Evolutionary conservation across 2,888 invertebrate genomes (phyloP).

Genomic region (Hyppa rectilinea): DNA sequence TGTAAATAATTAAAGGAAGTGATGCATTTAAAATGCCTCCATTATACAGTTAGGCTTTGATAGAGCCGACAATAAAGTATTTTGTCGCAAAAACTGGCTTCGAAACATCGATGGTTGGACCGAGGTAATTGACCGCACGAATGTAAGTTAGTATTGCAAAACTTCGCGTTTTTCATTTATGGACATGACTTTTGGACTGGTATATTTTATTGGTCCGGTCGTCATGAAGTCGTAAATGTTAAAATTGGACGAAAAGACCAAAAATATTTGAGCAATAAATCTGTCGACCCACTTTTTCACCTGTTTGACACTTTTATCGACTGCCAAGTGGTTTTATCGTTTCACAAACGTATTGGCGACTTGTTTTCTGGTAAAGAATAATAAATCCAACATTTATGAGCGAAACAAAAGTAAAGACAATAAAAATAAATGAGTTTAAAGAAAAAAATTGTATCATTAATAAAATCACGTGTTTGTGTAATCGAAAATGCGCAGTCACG

Average conservation of each 20-base stretch:
- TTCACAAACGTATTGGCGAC: constrained; percentile 6
- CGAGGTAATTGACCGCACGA: constrained; percentile 55
- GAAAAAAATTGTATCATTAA: background rate
- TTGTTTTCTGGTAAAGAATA: constrained; percentile 2
- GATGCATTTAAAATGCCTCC: constrained; percentile 23
- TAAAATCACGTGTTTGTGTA: background rate
- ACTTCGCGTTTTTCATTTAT: constrained; percentile 53
- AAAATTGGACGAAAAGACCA: constrained; percentile 28
- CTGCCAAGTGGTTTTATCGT: constrained; percentile 33
- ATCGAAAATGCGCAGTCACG: constrained; percentile 38
- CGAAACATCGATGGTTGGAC: constrained; percentile 36
- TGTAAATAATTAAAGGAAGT: constrained; percentile 28
- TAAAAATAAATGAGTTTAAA: constrained; percentile 1
- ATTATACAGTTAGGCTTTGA: constrained; percentile 12
- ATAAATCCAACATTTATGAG: constrained; percentile 6
- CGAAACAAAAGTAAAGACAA: background rate
- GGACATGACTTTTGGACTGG: constrained; percentile 39
- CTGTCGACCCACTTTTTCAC: constrained; percentile 41
- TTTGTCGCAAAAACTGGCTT: constrained; percentile 59
- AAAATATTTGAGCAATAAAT: constrained; percentile 25
- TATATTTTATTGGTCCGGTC: constrained; percentile 23
- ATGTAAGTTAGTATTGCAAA: constrained; percentile 52
- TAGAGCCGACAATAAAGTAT: constrained; percentile 36
- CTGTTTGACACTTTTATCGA: constrained; percentile 42
- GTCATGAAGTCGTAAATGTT: constrained; percentile 3